Evolutionary conservation across 92 coral and sea anemone species (phyloP).

Genomic region (Epizoanthus ramosus): DNA sequence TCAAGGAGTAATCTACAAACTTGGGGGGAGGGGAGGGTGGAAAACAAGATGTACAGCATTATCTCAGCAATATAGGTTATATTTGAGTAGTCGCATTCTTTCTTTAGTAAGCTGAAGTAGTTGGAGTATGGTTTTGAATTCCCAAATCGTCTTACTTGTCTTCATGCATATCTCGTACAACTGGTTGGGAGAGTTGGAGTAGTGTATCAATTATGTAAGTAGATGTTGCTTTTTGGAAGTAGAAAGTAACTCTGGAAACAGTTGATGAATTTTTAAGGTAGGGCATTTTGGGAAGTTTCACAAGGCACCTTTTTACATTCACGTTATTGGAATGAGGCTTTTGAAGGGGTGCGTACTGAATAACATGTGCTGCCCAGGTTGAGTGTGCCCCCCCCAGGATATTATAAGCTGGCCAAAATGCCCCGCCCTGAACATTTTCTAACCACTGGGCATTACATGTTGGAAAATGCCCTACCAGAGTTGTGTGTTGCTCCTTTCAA

Average conservation of each 20-base stretch:
- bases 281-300: too few species aligned
- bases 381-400: too few species aligned
- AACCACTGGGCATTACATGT: too few species aligned
- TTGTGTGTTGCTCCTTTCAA: too few species aligned
- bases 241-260: not conserved
- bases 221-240: not conserved
- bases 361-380: too few species aligned
- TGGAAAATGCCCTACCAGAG: too few species aligned
- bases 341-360: too few species aligned
- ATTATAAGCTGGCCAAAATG: too few species aligned
- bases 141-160: not conserved
- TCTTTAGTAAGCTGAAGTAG: slow-evolving; percentile 15
- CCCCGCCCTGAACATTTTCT: too few species aligned
- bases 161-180: not conserved
- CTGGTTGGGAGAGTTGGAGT: not conserved
- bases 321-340: too few species aligned
- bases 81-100: slow-evolving; percentile 1
- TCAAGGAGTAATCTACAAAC: not conserved
- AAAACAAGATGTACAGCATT: not conserved
- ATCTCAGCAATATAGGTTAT: not conserved
- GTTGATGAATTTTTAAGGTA: too few species aligned
- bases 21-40: slow-evolving; percentile 7
- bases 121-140: not conserved
- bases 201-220: slow-evolving; percentile 2
- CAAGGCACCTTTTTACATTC: too few species aligned